Conservation (phyloP, 2,113 vertebrate genomes). For the Phylloscopus trochilus region DNA sequence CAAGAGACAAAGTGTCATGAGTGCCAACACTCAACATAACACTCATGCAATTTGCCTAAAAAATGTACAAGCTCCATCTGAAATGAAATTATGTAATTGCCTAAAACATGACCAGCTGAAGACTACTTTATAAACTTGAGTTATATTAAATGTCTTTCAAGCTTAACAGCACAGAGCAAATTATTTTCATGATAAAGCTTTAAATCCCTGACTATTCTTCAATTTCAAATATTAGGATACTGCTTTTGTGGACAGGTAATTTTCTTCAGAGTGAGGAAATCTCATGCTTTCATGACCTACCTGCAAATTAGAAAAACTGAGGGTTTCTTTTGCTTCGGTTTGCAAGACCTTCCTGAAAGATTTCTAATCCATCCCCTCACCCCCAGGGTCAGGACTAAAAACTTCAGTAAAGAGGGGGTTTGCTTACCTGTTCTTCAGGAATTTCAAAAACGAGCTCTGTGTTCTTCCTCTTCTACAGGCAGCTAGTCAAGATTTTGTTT, state of each 20-base stretch:
- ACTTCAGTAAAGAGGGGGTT: neutral
- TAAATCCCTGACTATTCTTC: neutral
- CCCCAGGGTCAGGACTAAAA: neutral
- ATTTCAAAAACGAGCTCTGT: neutral
- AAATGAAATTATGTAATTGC: neutral
- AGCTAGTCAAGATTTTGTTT: neutral
- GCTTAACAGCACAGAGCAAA: neutral
- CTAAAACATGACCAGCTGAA: neutral
- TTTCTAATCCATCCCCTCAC: neutral
- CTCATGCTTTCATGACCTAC: neutral
- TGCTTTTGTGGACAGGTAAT: neutral
- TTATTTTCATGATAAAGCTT: neutral
- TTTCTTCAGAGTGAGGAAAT: neutral
- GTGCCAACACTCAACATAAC: neutral
- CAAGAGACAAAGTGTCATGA: fast-evolving
- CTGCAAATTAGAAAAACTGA: neutral
- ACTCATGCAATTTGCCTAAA: neutral
- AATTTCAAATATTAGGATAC: neutral
- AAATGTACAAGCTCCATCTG: neutral
- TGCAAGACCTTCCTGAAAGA: neutral
- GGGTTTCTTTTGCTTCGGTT: neutral
- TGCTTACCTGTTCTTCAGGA: neutral
- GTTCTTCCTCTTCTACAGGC: neutral
- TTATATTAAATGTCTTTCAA: neutral
- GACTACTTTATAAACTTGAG: neutral